Evolutionary conservation across 2,113 vertebrate species (phyloP).

Genomic region (Hiodon tergisus): DNA sequence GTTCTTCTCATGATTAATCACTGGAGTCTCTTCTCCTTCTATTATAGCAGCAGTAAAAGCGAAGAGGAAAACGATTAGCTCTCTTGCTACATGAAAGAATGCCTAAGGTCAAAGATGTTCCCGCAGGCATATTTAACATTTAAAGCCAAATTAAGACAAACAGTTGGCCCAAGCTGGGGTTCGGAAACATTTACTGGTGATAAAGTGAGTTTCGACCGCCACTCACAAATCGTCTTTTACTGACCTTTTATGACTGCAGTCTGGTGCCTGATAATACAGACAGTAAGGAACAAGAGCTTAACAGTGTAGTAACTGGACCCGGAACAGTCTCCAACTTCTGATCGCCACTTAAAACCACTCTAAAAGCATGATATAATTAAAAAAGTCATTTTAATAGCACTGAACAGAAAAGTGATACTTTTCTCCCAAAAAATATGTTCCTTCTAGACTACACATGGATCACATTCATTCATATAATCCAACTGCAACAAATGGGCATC

Average conservation of each 20-base stretch:
- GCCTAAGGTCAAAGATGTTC: conserved; percentile 45
- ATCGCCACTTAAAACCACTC: too few species aligned
- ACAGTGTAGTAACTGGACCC: neutral
- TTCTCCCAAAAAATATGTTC: too few species aligned
- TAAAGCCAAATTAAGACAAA: conserved; percentile 51
- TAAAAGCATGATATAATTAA: too few species aligned
- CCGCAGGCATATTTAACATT: conserved; percentile 48
- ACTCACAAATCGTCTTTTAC: conserved; percentile 32
- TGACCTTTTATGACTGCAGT: neutral
- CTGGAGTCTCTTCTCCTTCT: conserved; percentile 23
- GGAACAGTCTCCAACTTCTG: neutral
- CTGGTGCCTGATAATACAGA: conserved; percentile 18
- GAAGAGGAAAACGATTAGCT: conserved; percentile 39
- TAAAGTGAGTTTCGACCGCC: conserved; percentile 29
- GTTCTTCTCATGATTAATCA: conserved; percentile 15
- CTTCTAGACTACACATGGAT: too few species aligned
- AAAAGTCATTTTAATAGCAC: too few species aligned
- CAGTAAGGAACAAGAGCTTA: neutral
- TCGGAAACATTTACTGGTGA: conserved; percentile 37
- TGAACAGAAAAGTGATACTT: too few species aligned
- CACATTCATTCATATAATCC: too few species aligned
- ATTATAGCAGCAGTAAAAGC: conserved; percentile 39
- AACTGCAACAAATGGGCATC: too few species aligned
- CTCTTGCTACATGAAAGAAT: conserved; percentile 34
- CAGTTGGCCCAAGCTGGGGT: conserved; percentile 40